phyloP scores from a whole-genome alignment of 2,113 vertebrate genomes.

The Connochaetes taurinus region DNA sequence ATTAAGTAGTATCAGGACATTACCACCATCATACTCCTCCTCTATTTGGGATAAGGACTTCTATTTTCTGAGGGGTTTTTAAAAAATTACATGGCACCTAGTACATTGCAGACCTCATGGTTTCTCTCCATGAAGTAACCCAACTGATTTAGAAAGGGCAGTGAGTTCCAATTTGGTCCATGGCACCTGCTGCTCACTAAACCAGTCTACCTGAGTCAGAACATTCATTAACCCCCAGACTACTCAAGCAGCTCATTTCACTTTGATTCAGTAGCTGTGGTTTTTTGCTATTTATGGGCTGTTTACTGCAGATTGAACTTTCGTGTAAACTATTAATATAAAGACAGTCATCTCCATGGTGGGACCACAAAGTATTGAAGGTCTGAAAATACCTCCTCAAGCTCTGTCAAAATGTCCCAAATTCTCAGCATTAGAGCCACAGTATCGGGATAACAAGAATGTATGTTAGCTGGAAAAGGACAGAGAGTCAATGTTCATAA shows the following conservation, averaged over 20 bases:
- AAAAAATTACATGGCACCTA: neutral
- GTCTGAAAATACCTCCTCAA: neutral
- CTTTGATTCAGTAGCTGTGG: neutral
- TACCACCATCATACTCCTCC: neutral
- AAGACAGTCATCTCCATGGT: neutral
- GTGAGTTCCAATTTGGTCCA: neutral
- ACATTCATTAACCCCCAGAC: neutral
- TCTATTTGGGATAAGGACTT: neutral
- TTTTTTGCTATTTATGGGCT: conserved; percentile 7
- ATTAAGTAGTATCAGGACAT: neutral
- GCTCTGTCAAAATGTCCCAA: neutral
- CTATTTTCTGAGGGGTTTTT: neutral
- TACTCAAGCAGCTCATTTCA: neutral
- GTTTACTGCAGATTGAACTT: neutral
- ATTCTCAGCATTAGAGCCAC: neutral
- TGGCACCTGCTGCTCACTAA: neutral
- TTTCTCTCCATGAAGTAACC: neutral
- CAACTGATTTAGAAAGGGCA: neutral
- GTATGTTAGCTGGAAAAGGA: neutral
- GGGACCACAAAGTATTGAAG: neutral
- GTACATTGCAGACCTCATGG: neutral
- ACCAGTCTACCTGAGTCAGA: neutral
- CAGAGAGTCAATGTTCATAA: neutral
- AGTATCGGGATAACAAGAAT: neutral
- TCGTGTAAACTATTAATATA: neutral